Evolutionary conservation across 2,888 invertebrate species (phyloP), one percentile per base, ranked within the genome.

Genomic region (Torymus auratus): DNA sequence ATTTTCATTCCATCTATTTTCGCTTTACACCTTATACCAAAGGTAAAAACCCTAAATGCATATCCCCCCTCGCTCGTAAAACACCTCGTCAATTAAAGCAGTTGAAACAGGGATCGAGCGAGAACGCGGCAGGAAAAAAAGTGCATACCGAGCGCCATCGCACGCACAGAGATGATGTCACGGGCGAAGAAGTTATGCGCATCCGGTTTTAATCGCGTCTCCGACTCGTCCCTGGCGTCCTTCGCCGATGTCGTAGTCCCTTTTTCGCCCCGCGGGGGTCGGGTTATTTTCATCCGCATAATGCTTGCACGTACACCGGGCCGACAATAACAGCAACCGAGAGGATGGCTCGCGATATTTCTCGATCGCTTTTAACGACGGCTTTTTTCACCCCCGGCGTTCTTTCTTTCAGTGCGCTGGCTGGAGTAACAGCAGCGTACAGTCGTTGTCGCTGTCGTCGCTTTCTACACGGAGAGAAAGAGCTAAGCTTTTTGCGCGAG

Each of bases 201-300:
- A 56, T 76, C 69, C 76, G 69, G 61, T 20, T 76, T 28, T 65
- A 67, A 67, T 75, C 58, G 52, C 41, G n/a, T 53, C 28, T 17
- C 23, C 11, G 14, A 17, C 11, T 14, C n/a, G 20, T 12, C 17
- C 60, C 41, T 1, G 78, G 5, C 78, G 78, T 60, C 78, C 78
- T 78, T 78, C 72, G 60, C 20, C 67, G 65, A 72, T 67, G 72
- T 72, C 61, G 55, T 61, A 65, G 55, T 71, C 71, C 71, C 56
- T 60, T 56, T 69, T 58, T 64, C 11, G 15, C 11, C 15, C 55
- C 2, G 7, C 41, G 1, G 62, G 17, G 23, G 53, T 1, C 23
- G 13, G 12, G 67, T 50, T 71, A 77, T 77, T 71, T 70, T 52
- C 62, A 76, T 28, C 62, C 23, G 28, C 52, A 5, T 15, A 28